These are phyloP conservation scores for Anisognathus igniventris DNA, from an alignment of 2,797 vertebrate species.

Conservation along the genomic window DNA sequence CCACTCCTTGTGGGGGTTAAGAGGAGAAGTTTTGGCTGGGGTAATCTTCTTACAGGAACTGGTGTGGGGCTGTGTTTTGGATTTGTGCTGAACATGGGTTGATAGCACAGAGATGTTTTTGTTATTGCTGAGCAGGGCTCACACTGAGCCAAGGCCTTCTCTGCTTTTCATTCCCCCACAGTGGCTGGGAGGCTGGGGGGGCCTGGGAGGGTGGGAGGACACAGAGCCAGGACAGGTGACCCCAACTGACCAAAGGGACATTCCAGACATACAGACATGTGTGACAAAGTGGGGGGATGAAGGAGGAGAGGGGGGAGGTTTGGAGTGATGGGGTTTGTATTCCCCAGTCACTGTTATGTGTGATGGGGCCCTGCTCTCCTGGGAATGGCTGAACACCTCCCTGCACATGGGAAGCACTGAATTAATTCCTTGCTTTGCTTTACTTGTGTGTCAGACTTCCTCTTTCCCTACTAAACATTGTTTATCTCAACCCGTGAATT, in stretches of 20 bases:
- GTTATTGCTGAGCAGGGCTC: not conserved
- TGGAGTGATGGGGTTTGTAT: not conserved
- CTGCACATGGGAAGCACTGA: not conserved
- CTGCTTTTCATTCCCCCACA: accelerated
- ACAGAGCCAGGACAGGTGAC: not conserved
- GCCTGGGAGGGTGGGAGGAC: not conserved
- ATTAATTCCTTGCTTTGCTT: not conserved
- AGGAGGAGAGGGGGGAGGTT: accelerated
- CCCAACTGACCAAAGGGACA: not conserved
- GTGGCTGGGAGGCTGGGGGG: not conserved
- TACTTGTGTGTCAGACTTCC: not conserved
- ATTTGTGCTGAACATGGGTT: not conserved
- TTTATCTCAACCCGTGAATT: not conserved
- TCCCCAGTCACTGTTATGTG: accelerated
- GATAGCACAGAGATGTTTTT: not conserved
- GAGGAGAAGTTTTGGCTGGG: not conserved
- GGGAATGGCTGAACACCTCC: not conserved
- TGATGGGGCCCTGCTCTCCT: not conserved
- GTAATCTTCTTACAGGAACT: not conserved
- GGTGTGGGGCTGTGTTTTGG: not conserved
- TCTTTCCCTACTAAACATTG: not conserved
- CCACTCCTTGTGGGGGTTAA: not conserved
- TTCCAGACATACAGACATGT: not conserved
- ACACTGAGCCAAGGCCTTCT: not conserved
- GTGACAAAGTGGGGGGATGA: not conserved